These are phyloP conservation scores for Halcyon malimbica DNA, from an alignment of 2,113 vertebrate species.

Conservation along the genomic window DNA sequence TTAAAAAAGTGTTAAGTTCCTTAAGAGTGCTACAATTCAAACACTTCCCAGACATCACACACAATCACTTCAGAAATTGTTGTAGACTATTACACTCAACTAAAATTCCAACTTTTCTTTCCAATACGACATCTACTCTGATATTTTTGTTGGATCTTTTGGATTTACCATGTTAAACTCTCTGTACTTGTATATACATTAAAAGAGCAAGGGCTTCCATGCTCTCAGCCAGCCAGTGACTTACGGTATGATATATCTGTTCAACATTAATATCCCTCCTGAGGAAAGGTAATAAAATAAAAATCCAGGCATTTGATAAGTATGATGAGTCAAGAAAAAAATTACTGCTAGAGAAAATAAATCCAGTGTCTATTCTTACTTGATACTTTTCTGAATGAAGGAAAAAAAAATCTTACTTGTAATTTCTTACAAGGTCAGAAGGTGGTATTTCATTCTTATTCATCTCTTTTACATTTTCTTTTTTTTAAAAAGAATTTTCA, in stretches of 20 bases:
- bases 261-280: not conserved
- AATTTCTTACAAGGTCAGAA: not conserved
- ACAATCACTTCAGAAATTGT: not conserved
- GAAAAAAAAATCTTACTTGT: not conserved
- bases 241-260: not conserved
- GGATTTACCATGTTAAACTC: not conserved
- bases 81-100: not conserved
- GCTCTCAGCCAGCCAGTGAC: not conserved
- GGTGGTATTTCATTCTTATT: rapidly evolving
- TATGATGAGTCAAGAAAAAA: not conserved
- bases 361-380: not conserved
- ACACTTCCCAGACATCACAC: not conserved
- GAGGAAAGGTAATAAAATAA: not conserved
- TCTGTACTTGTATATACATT: not conserved
- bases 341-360: not conserved
- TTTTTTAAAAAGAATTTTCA: not conserved
- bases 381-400: not conserved
- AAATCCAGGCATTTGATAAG: not conserved
- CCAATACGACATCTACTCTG: too few species aligned
- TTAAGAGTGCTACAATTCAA: not conserved
- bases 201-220: not conserved
- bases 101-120: not conserved
- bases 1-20: too few species aligned
- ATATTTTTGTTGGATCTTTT: not conserved
- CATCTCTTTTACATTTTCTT: not conserved